Evolutionary conservation across 2,888 invertebrate species (phyloP).

Genomic region (Phania funesta): DNA sequence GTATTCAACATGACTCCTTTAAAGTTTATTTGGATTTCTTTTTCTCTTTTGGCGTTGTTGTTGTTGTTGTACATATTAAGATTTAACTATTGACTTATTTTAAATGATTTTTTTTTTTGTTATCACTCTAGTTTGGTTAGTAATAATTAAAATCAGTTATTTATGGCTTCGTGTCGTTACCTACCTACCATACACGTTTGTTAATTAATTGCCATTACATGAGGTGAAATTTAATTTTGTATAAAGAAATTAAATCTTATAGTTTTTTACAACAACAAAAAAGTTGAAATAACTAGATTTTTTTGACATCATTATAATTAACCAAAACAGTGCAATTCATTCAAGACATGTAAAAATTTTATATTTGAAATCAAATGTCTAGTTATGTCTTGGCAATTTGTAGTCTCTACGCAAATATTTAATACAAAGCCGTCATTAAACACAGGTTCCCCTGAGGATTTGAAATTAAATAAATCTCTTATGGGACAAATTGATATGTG

Average conservation of each 20-base stretch:
- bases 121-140: slow-evolving; percentile 35
- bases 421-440: slow-evolving; percentile 6
- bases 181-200: slow-evolving; percentile 58
- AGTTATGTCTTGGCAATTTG: slow-evolving; percentile 37
- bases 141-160: slow-evolving; percentile 44
- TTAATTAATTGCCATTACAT: slow-evolving; percentile 62
- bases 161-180: slow-evolving; percentile 46
- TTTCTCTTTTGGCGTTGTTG: not conserved
- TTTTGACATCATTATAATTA: slow-evolving; percentile 50
- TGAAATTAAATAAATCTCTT: not conserved
- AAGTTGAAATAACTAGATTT: slow-evolving; percentile 3
- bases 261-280: slow-evolving; percentile 3
- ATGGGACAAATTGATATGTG: too few species aligned
- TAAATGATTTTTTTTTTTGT: not conserved
- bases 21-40: not conserved
- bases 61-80: not conserved
- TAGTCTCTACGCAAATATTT: slow-evolving; percentile 17
- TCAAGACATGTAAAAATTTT: slow-evolving; percentile 7
- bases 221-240: slow-evolving; percentile 62
- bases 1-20: too few species aligned
- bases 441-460: not conserved
- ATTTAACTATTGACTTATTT: not conserved
- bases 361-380: slow-evolving; percentile 35
- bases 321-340: slow-evolving; percentile 33
- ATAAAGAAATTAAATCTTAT: slow-evolving; percentile 24